phyloP scores from a whole-genome alignment of 2,888 invertebrate species.

The Flexamia atlantica region DNA sequence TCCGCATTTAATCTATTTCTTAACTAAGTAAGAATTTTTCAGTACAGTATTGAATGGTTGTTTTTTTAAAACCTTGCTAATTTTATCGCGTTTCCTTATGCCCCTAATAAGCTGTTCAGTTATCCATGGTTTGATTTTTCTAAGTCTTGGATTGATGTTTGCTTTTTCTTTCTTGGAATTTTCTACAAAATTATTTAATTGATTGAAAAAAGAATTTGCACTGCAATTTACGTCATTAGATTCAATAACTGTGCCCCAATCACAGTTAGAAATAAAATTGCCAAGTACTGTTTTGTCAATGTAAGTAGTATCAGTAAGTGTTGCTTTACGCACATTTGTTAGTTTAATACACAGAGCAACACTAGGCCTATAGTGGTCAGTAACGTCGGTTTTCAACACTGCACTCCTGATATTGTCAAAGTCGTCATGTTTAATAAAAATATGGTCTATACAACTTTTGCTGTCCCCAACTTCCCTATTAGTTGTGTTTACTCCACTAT shows the following conservation, averaged over 20 bases:
- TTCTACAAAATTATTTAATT: not conserved
- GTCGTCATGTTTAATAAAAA: not conserved
- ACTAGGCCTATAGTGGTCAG: not conserved
- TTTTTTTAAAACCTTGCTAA: not conserved
- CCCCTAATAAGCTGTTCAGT: not conserved
- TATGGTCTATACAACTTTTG: not conserved
- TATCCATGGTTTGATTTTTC: constrained; percentile 17
- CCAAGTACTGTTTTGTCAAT: not conserved
- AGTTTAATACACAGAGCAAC: not conserved
- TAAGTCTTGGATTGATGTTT: not conserved
- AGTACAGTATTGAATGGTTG: not conserved
- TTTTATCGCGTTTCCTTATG: not conserved
- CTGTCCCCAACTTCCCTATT: not conserved
- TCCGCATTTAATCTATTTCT: not conserved
- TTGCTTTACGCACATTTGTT: not conserved
- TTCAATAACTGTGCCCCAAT: not conserved
- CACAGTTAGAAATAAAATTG: not conserved
- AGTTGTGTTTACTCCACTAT: not conserved
- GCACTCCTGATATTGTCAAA: not conserved
- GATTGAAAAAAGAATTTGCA: not conserved
- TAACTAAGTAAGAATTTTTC: not conserved
- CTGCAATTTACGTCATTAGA: not conserved
- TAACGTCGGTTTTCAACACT: not conserved
- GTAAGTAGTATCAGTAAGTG: not conserved
- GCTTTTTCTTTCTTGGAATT: not conserved